Percentiles rank a stretch among this genome's conserved stretches.
Conservation (phyloP, 2,113 vertebrate genomes). For the Strigops habroptila region DNA sequence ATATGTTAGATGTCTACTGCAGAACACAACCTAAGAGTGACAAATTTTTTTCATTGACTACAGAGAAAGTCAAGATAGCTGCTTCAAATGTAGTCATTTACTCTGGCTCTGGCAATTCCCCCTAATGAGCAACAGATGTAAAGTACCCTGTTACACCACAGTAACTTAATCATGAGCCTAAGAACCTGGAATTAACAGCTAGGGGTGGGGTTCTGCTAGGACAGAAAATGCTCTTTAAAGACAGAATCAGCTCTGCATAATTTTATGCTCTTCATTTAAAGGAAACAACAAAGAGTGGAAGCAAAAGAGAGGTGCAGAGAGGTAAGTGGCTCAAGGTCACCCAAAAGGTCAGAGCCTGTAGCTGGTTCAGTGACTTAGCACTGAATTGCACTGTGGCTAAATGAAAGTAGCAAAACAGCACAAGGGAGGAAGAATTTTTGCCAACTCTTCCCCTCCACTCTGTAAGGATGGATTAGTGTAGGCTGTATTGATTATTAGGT, state of each 20-base stretch:
- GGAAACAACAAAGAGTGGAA: neutral
- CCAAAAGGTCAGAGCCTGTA: neutral
- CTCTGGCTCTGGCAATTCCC: neutral
- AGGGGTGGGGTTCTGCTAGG: neutral
- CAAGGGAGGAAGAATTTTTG: neutral
- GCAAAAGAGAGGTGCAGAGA: neutral
- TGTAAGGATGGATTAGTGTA: neutral
- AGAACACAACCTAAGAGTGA: neutral
- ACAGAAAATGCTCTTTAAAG: neutral
- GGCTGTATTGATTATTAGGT: neutral
- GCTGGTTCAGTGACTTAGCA: neutral
- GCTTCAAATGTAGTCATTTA: slow-evolving; percentile 9
- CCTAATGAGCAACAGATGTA: slow-evolving; percentile 37
- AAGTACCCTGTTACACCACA: slow-evolving; percentile 2
- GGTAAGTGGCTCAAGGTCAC: neutral
- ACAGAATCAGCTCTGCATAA: neutral
- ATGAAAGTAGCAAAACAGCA: neutral
- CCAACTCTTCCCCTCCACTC: neutral
- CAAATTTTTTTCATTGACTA: neutral
- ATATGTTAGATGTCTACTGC: neutral
- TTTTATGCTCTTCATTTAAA: neutral
- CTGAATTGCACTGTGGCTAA: neutral
- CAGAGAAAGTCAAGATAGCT: slow-evolving; percentile 18
- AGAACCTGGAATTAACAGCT: slow-evolving; percentile 6
- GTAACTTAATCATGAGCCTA: slow-evolving; percentile 37